Evolutionary conservation across 2,888 invertebrate genomes (phyloP).

Genomic region (Tetanocera ferruginea): DNA sequence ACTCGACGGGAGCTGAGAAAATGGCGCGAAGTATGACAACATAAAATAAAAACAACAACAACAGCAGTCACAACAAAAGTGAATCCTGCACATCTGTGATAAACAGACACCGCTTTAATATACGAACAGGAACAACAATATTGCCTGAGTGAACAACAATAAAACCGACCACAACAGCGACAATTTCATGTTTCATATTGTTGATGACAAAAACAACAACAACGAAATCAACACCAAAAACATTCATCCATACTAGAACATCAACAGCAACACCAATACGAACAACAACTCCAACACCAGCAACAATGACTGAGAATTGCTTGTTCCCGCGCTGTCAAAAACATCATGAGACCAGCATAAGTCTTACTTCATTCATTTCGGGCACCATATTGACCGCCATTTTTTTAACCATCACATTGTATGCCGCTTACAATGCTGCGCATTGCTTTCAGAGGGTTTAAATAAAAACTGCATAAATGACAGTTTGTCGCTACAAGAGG

Average conservation of each 20-base stretch:
- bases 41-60: neutral
- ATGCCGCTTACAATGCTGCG: too few species aligned
- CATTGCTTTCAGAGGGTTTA: too few species aligned
- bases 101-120: neutral
- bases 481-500: too few species aligned
- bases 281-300: neutral
- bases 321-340: neutral
- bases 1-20: neutral
- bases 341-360: neutral
- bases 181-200: neutral
- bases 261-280: neutral
- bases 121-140: neutral
- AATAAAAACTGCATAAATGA: too few species aligned
- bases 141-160: neutral
- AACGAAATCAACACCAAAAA: too few species aligned
- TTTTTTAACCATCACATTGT: too few species aligned
- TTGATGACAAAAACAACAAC: too few species aligned
- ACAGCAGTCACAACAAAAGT: neutral
- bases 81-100: neutral
- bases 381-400: too few species aligned
- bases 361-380: too few species aligned
- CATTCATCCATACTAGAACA: neutral
- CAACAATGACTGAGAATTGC: neutral
- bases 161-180: neutral
- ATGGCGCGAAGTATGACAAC: neutral